A percentile compares a stretch with the other conserved stretches of the same genome.
phyloP scores from a whole-genome alignment of 2,113 vertebrate species.

The Lathamus discolor region DNA sequence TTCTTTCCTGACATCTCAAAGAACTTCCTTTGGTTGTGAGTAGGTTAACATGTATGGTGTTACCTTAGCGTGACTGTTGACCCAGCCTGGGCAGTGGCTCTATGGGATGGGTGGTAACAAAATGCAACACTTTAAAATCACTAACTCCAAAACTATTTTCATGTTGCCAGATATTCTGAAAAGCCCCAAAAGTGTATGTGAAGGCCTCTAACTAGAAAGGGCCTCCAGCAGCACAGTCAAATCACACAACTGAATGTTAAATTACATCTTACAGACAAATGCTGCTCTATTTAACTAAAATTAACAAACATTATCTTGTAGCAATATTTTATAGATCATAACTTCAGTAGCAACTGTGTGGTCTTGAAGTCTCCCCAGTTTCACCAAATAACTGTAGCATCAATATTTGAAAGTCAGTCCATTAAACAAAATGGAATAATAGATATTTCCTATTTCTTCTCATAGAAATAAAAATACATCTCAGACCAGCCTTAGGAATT shows the following conservation, averaged over 20 bases:
- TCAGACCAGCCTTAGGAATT: background rate
- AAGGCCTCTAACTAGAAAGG: constrained; percentile 38
- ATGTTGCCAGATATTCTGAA: constrained; percentile 2
- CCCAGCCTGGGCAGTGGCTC: background rate
- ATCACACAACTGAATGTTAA: constrained; percentile 54
- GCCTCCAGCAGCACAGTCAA: constrained; percentile 49
- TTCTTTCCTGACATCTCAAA: background rate
- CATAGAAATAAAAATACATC: background rate
- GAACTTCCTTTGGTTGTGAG: background rate
- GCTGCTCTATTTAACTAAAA: constrained; percentile 53
- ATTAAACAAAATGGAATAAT: background rate
- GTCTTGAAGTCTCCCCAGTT: constrained; percentile 42
- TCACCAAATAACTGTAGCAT: constrained; percentile 21
- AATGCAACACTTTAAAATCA: background rate
- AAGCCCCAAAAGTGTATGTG: background rate
- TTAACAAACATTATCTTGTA: constrained; percentile 42
- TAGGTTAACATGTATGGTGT: background rate
- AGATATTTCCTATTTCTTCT: background rate
- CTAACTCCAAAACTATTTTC: background rate
- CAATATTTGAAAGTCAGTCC: background rate
- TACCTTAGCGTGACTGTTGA: background rate
- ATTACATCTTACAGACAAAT: constrained; percentile 59
- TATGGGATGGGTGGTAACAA: background rate
- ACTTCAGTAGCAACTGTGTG: constrained; percentile 54
- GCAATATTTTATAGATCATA: constrained; percentile 47